These are phyloP conservation scores for Myiagra hebetior DNA, from an alignment of 2,113 vertebrate species.

Conservation along the genomic window DNA sequence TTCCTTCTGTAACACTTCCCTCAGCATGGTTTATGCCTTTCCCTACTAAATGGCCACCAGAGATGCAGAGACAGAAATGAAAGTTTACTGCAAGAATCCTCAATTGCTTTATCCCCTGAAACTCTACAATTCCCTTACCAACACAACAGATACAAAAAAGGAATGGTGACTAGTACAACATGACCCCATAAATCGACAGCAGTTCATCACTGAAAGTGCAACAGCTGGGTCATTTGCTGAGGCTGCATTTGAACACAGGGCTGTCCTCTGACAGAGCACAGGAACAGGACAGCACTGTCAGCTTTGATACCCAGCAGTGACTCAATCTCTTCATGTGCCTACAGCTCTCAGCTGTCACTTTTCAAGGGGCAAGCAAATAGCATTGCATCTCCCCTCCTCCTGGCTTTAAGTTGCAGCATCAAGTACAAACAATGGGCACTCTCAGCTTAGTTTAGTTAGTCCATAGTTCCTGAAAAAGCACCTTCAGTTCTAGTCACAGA, in stretches of 20 bases:
- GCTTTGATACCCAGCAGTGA: neutral
- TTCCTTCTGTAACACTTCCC: neutral
- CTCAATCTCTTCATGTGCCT: neutral
- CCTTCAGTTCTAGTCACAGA: neutral
- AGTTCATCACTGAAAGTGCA: neutral
- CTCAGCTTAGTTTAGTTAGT: neutral
- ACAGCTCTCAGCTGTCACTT: neutral
- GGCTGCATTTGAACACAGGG: neutral
- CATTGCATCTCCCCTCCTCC: neutral
- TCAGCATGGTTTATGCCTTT: neutral
- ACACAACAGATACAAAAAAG: neutral
- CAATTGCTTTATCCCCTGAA: neutral
- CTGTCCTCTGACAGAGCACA: neutral
- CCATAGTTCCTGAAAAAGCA: neutral
- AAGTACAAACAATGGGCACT: neutral
- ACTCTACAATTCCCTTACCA: neutral
- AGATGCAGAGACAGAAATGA: neutral
- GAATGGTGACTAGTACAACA: neutral
- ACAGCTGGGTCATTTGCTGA: neutral
- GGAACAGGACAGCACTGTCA: neutral
- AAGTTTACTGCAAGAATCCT: neutral
- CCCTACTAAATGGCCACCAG: neutral
- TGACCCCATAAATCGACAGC: fast-evolving
- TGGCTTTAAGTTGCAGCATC: neutral
- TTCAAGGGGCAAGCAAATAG: neutral